phyloP scores from a whole-genome alignment of 1,140 invertebrate genomes.

The Heterodera schachtii region DNA sequence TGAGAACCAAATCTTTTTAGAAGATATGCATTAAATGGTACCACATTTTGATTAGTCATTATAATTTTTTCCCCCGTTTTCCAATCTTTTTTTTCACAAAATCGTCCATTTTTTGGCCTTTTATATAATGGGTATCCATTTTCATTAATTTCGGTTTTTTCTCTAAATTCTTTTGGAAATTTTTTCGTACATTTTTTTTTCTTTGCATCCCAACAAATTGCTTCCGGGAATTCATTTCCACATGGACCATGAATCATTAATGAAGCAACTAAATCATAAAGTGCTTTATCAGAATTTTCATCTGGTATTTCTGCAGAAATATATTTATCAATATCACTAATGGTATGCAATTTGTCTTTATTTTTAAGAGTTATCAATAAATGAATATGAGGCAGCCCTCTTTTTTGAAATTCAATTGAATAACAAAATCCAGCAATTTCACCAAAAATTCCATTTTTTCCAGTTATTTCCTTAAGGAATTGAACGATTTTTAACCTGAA shows the following conservation, averaged over 20 bases:
- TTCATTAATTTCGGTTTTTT: conserved; percentile 13
- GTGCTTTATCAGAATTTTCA: background rate
- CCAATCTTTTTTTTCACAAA: conserved; percentile 1
- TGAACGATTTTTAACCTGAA: conserved; percentile 9
- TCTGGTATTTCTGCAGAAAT: conserved; percentile 4
- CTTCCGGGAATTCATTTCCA: conserved; percentile 21
- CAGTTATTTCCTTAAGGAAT: background rate
- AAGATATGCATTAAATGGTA: conserved; percentile 19
- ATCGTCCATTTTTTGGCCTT: background rate
- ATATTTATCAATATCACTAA: conserved; percentile 9
- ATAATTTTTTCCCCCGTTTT: conserved; percentile 20
- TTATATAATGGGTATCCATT: conserved; percentile 13
- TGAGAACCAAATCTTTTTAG: conserved; percentile 29
- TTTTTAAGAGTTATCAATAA: background rate
- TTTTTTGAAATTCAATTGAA: conserved; percentile 21
- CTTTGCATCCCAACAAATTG: background rate
- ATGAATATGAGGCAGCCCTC: conserved; percentile 23
- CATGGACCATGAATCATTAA: conserved; percentile 12
- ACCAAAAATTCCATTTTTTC: conserved; percentile 3
- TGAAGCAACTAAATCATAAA: background rate
- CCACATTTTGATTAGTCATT: conserved; percentile 7
- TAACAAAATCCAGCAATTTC: conserved; percentile 11
- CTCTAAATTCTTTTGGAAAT: conserved; percentile 12
- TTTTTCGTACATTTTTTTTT: conserved; percentile 5
- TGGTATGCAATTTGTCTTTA: background rate